These are phyloP conservation scores for Chlorocebus sabaeus DNA, from an alignment of 2,113 vertebrate genomes.

Conservation along the genomic window DNA sequence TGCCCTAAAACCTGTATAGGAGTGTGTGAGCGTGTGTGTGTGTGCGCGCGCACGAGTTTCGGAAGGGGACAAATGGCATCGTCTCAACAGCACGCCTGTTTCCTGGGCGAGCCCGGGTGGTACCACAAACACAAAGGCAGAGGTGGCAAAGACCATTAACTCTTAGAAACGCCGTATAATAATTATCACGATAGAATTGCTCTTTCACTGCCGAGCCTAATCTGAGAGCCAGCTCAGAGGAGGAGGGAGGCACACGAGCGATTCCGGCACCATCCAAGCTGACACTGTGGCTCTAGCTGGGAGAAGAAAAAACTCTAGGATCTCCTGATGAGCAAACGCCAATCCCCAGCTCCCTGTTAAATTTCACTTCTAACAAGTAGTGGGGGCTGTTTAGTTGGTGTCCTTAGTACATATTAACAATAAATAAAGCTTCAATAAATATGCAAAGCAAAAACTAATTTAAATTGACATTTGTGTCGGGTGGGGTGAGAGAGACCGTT, in stretches of 20 bases:
- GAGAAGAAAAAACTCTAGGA: neutral
- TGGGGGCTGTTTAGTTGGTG: slow-evolving; percentile 65
- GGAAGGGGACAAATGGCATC: rapidly evolving
- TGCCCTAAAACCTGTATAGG: rapidly evolving
- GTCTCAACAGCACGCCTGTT: neutral
- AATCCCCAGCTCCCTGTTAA: neutral
- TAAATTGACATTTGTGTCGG: slow-evolving; percentile 83
- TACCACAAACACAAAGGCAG: neutral
- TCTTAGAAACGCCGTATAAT: neutral
- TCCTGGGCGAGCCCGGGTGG: too few relatives aligned
- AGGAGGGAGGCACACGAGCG: neutral
- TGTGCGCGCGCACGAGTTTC: neutral
- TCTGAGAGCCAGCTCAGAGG: neutral
- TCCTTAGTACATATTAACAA: slow-evolving; percentile 81
- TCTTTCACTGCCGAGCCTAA: neutral
- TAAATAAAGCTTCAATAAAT: slow-evolving; percentile 84
- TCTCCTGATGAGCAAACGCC: neutral
- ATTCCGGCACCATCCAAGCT: rapidly evolving
- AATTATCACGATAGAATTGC: neutral
- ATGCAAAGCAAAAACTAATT: slow-evolving; percentile 83
- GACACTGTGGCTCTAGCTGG: rapidly evolving
- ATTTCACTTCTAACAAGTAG: slow-evolving; percentile 53
- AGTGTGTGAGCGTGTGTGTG: too few relatives aligned
- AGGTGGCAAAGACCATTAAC: neutral
- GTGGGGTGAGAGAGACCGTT: slow-evolving; percentile 78